Evolutionary conservation across 2,797 vertebrate genomes (phyloP), one percentile per base, ranked within the genome.

Genomic region (Urocyon cinereoargenteus): DNA sequence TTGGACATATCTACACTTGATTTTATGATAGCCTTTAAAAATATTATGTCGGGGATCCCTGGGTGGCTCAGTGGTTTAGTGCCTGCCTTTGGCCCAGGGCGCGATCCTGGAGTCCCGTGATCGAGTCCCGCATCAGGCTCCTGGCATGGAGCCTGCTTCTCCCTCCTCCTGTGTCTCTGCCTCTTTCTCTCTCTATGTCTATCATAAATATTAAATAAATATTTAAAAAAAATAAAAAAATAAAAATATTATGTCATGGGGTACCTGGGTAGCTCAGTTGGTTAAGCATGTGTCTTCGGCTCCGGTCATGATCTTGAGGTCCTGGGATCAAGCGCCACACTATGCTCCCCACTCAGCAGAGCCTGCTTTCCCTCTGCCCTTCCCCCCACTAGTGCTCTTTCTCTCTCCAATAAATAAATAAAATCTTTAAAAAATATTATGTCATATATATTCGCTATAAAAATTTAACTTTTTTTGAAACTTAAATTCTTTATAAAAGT

Each of bases 401-500:
- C n/a, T 34, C n/a, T 19, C n/a, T 34, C n/a, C 34, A 68, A 68
- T 68, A n/a, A 68, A 68, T 68, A 68, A 66, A 66, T 66, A 66
- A n/a, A 66, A 31, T 66, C 18, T 70, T 91, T 31, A 9, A 90
- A 89, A 92, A 91, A 88, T 72, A 6, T 45, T 59, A 19, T n/a
- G 13, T 36, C 18, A 34, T 59, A 24, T 28, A 40, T 28, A 4
- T 73, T n/a, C 7, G 28, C 57, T 89, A n/a, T 34, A 62, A 22
- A 92, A 92, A 90, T 91, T 59, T 72, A 49, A 70, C 61, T 70
- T 78, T 28, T 51, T 75, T 75, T 19, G n/a, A 90, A 94, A 87
- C 72, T 72, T 72, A 49, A 82, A 61, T 85, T 68, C 83, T 0
- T 77, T 95, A 84, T 40, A 75, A 49, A 26, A 18, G 62, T 87